Conservation (phyloP, 2,113 vertebrate species). For the Phalacrocorax carbo region DNA sequence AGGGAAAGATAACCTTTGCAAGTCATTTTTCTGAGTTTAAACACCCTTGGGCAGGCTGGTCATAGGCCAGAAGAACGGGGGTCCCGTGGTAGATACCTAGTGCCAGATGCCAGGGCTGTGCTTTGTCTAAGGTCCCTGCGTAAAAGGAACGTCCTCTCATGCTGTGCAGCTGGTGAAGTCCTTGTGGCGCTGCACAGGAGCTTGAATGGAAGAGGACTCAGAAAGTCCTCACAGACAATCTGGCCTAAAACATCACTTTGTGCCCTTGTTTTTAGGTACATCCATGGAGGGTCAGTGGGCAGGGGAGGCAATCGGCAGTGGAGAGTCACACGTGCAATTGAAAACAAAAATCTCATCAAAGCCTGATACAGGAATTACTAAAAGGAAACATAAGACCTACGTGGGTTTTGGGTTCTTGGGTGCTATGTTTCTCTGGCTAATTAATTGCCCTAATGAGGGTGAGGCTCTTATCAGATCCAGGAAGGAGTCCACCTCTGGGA, state of each 20-base stretch:
- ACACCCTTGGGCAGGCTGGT: not conserved
- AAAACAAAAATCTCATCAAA: not conserved
- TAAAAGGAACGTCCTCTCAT: not conserved
- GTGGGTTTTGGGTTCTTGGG: not conserved
- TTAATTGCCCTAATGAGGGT: not conserved
- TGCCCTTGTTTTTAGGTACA: not conserved
- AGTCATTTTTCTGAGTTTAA: not conserved
- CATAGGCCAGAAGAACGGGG: not conserved
- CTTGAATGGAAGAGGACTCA: not conserved
- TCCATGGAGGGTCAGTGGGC: not conserved
- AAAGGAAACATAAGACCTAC: not conserved
- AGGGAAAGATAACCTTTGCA: not conserved
- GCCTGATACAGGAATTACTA: not conserved
- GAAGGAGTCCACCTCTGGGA: not conserved
- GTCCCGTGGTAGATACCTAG: rapidly evolving
- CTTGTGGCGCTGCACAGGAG: not conserved
- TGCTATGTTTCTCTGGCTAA: not conserved
- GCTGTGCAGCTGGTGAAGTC: rapidly evolving
- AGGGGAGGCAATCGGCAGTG: not conserved
- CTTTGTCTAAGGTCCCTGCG: not conserved
- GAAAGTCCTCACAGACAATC: not conserved
- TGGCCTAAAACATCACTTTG: not conserved
- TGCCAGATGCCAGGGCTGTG: not conserved
- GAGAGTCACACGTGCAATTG: not conserved
- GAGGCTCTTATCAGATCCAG: not conserved